Percentiles rank a stretch among this genome's conserved stretches.
Evolutionary conservation across 1,140 invertebrate genomes (phyloP).

Genomic region (Schlechtendalia chinensis): DNA sequence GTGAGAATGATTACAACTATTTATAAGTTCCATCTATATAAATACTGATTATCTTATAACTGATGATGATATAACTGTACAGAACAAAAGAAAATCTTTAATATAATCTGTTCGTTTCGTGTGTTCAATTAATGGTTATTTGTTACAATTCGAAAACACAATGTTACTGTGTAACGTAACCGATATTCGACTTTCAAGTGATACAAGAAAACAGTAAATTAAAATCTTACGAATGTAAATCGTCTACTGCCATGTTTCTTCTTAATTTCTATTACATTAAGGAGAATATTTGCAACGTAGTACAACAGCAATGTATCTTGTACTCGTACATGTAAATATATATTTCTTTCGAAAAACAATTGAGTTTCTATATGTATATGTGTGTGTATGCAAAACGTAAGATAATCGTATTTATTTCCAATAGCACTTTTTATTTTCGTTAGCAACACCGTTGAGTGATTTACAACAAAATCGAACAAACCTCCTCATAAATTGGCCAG

Average conservation of each 20-base stretch:
- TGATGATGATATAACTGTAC: background rate
- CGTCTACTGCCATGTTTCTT: background rate
- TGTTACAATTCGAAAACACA: slow-evolving; percentile 8
- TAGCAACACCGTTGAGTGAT: slow-evolving; percentile 8
- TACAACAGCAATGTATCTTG: no score
- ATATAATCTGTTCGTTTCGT: slow-evolving; percentile 5
- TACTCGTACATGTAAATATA: no score
- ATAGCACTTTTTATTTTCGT: slow-evolving; percentile 8
- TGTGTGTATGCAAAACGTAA: slow-evolving; percentile 2
- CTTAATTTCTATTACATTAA: background rate
- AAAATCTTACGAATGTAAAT: slow-evolving; percentile 12
- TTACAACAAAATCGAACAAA: slow-evolving; percentile 37
- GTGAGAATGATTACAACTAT: no score
- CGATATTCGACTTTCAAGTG: background rate
- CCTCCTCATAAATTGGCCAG: slow-evolving; percentile 27
- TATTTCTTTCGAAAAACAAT: no score
- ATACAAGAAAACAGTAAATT: slow-evolving; percentile 12
- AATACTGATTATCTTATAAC: background rate
- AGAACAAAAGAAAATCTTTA: slow-evolving; percentile 19
- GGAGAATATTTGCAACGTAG: background rate
- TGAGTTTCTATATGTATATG: no score
- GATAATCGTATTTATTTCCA: background rate
- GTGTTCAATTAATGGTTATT: slow-evolving; percentile 11
- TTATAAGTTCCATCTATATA: background rate
- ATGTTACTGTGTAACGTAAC: background rate